Conservation (phyloP, 2,888 invertebrate genomes). For the Drosophila cognata region DNA sequence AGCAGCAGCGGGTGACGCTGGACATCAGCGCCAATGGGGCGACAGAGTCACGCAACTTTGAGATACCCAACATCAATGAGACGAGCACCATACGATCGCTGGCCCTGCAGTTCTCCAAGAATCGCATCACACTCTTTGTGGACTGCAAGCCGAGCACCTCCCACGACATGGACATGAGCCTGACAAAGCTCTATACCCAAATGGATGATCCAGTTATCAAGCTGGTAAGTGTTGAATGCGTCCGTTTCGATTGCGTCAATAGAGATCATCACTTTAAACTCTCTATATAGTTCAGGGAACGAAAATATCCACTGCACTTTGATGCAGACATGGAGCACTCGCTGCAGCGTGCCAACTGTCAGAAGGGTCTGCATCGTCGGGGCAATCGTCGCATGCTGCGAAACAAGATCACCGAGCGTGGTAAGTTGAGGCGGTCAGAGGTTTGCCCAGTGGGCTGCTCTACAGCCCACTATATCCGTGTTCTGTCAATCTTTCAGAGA, state of each 20-base stretch:
- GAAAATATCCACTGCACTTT: constrained; percentile 85
- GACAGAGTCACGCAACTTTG: constrained; percentile 84
- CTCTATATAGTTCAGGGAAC: constrained; percentile 82
- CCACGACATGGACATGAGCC: constrained; percentile 83
- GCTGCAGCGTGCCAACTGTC: constrained; percentile 84
- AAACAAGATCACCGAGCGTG: constrained; percentile 84
- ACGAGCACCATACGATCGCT: constrained; percentile 85
- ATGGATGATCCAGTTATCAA: constrained; percentile 85
- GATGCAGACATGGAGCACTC: constrained; percentile 84
- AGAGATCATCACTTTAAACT: neutral
- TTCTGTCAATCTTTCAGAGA: constrained; percentile 74
- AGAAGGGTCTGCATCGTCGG: constrained; percentile 82
- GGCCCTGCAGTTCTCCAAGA: constrained; percentile 84
- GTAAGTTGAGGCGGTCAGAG: constrained; percentile 62
- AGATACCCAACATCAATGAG: constrained; percentile 84
- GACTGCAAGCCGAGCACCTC: constrained; percentile 84
- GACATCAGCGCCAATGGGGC: constrained; percentile 84
- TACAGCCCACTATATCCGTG: constrained; percentile 39
- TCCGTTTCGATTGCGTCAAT: neutral
- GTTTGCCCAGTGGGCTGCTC: constrained; percentile 38
- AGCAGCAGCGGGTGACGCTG: constrained; percentile 83
- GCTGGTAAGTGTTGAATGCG: constrained; percentile 74
- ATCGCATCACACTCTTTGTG: constrained; percentile 82
- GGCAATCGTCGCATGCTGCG: constrained; percentile 83
- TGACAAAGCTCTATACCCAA: constrained; percentile 84